Base-by-base conservation (phyloP, 2,888 invertebrate species). In the Oxytorus armatus region DNA sequence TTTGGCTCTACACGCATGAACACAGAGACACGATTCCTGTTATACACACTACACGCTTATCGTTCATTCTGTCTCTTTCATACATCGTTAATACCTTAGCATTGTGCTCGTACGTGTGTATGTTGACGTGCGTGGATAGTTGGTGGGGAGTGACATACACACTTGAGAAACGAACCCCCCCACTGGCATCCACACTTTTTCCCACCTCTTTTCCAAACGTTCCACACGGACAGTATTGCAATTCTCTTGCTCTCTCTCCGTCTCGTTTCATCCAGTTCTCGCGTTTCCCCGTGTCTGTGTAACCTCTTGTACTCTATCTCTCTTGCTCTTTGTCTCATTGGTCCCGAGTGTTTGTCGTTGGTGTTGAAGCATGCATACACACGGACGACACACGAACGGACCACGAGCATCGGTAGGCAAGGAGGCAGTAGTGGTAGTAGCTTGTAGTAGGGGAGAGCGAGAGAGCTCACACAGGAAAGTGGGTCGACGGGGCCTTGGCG, bases 401-500 rank as follows among this genome's bases (percentile, higher is more conserved):
- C n/a, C 59, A 29, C 11, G 11, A 25, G 44, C 63, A 36, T 21
- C 53, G 51, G 42, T 68, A 16, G 68, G 16, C 16, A 53, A 53
- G n/a, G 21, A 25, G 42, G 14, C 14, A 61, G 21, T 3, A n/a
- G n/a, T n/a, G n/a, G n/a, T n/a, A n/a, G n/a, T n/a, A n/a, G n/a
- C n/a, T n/a, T n/a, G 25, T 8, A 55, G 53, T 29, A 39, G 77
- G 70, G 29, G 75, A 55, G 68, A 53, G 55, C 53, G 39, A 57
- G 39, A 57, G 57, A 65, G 63, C 49, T 39, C 51, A 72, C 83
- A 76, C 61, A 88, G 85, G 88, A 90, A 92, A 90, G 90, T 91
- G 89, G 92, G 90, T 90, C 91, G 90, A 85, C 86, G 87, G 89
- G 88, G 89, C 92, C 92, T 92, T 89, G 91, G 88, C 87, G 89